Evolutionary conservation across 2,797 vertebrate species (phyloP).

Genomic region (Babyrousa celebensis): DNA sequence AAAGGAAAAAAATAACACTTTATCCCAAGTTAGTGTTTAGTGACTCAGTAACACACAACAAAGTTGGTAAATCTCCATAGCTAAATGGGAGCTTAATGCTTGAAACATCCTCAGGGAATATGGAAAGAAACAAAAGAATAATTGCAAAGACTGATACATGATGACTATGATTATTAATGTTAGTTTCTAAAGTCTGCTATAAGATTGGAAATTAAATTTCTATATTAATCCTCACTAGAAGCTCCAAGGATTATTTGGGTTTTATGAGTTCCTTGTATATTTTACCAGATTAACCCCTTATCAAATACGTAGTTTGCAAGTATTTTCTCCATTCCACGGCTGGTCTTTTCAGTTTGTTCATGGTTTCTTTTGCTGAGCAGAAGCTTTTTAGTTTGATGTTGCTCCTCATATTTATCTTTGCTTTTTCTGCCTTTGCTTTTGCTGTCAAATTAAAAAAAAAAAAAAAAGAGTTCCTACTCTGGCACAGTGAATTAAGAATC

Average conservation of each 20-base stretch:
- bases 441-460: background rate
- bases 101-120: slow-evolving; percentile 58
- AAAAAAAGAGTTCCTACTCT: too few relatives aligned
- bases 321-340: background rate
- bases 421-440: background rate
- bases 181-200: slow-evolving; percentile 48
- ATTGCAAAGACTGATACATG: background rate
- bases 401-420: background rate
- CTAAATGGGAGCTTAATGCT: slow-evolving; percentile 49
- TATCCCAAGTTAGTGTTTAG: slow-evolving; percentile 11
- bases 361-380: background rate
- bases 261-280: background rate
- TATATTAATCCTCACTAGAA: slow-evolving; percentile 56
- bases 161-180: slow-evolving; percentile 50
- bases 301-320: background rate
- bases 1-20: slow-evolving; percentile 45
- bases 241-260: background rate
- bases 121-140: slow-evolving; percentile 50
- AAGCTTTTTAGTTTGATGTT: background rate
- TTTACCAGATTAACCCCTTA: background rate
- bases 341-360: background rate
- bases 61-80: slow-evolving; percentile 61
- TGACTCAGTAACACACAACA: slow-evolving; percentile 64
- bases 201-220: slow-evolving; percentile 66
- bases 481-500: too few relatives aligned